Conservation (phyloP, 2,888 invertebrate species). For the Callosobruchus maculatus region DNA sequence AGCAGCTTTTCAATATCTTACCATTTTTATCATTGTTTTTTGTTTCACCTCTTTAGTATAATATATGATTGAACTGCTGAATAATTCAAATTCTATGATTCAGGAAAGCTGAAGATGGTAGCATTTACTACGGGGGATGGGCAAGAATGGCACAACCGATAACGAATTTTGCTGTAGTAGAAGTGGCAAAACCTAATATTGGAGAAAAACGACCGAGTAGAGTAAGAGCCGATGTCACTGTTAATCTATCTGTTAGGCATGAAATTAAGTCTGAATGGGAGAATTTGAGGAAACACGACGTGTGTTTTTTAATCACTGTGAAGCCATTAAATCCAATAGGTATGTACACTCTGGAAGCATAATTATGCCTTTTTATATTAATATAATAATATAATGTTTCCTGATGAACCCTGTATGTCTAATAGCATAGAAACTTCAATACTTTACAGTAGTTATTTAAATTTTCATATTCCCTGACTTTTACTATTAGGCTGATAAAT, state of each 20-base stretch:
- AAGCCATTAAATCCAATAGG: conserved; percentile 82
- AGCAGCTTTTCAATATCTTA: too few species aligned
- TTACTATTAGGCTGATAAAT: too few species aligned
- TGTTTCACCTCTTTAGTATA: too few species aligned
- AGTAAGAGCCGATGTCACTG: conserved; percentile 91
- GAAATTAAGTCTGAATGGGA: conserved; percentile 98
- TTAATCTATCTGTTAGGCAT: conserved; percentile 84
- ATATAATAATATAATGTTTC: too few species aligned
- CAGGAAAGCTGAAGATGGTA: conserved; percentile 82
- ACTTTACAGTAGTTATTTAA: too few species aligned
- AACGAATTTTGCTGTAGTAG: conserved; percentile 87
- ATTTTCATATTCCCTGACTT: too few species aligned
- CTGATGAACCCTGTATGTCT: too few species aligned
- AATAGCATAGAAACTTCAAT: too few species aligned
- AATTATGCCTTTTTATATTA: not conserved
- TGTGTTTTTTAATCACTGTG: conserved; percentile 92
- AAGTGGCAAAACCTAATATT: conserved; percentile 88
- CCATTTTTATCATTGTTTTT: too few species aligned
- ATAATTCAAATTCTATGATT: conserved; percentile 9
- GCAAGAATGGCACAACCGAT: conserved; percentile 98
- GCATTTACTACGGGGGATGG: conserved; percentile 94
- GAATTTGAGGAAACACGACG: conserved; percentile 92
- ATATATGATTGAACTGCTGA: not conserved
- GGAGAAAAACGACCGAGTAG: conserved; percentile 93
- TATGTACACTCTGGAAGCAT: conserved; percentile 37